Base-by-base conservation (phyloP, 1,140 invertebrate genomes). In the Philopotamus ludificatus region DNA sequence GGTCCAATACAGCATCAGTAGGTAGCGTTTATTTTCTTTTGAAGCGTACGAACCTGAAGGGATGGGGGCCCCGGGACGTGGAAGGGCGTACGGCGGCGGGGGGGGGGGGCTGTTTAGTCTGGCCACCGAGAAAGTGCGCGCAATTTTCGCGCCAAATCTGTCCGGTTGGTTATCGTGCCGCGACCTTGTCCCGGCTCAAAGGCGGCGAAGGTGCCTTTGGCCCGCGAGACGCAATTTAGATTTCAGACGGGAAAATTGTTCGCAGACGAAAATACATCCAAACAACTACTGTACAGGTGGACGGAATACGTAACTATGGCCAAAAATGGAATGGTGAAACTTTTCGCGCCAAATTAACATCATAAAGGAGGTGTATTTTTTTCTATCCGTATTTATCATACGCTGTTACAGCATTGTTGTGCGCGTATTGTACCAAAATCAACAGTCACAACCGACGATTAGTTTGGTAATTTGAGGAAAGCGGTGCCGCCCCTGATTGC, bases 81-180 rank as follows among this genome's bases (percentile, higher is more conserved):
- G n/a, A n/a, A n/a, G n/a, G n/a, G n/a, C n/a, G n/a, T 20, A 20
- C 10, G 20, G 9, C 10, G 49, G 18, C 21, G n/a, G 51, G 3
- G 51, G 25, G 1, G 51, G 51, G 21, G 39, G 34, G 42, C 4
- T 34, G 28, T 34, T 34, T 34, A 34, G 28, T 12, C 4, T 34
- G 4, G 28, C n/a, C n/a, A n/a, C 28, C 12, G 28, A 34, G 28
- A 57, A 57, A 57, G 12, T 26, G 54, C 54, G 54, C 34, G 39
- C 54, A 57, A 42, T 57, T 60, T 60, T 60, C 57, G 57, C 57
- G 57, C 57, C 57, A 60, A 60, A 60, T 47, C 20, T 22, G 44
- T 60, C 41, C 22, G 18, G 18, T 22, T 42, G 42, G 16, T 45
- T 47, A 15, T 22, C 42, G 42, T 12, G 54, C 51, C 16, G 26